A percentile compares a stretch with the other conserved stretches of the same genome.
These are phyloP conservation scores for Hypotaenidia philippensis DNA, from an alignment of 2,797 vertebrate species.

Conservation along the genomic window DNA sequence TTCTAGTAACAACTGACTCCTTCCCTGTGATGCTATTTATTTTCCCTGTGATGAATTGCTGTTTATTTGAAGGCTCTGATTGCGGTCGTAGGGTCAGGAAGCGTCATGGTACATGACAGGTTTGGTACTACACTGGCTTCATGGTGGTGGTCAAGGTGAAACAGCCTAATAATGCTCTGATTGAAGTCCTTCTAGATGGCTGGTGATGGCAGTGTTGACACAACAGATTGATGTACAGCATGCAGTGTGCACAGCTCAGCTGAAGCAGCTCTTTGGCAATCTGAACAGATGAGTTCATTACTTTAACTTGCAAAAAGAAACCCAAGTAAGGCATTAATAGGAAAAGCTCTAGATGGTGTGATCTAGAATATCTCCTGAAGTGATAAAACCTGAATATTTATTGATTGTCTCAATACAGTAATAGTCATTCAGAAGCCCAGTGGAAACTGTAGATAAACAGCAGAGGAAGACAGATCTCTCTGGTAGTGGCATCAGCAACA, in stretches of 20 bases:
- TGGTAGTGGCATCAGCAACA: neutral
- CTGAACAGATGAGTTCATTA: neutral
- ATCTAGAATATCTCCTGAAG: neutral
- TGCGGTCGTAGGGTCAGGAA: neutral
- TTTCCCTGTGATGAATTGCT: neutral
- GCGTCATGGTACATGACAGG: neutral
- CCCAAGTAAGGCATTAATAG: neutral
- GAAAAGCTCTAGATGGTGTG: neutral
- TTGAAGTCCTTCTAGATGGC: neutral
- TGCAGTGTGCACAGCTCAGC: constrained; percentile 12
- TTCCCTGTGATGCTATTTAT: neutral
- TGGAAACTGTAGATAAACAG: neutral
- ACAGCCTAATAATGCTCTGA: neutral
- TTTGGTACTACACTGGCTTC: neutral
- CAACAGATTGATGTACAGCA: neutral
- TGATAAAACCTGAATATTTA: neutral
- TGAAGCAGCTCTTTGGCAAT: constrained; percentile 26
- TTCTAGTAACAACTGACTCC: neutral
- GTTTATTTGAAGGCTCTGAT: constrained; percentile 16
- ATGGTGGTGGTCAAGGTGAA: neutral
- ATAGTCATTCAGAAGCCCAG: neutral
- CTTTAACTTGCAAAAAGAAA: neutral
- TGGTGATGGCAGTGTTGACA: neutral
- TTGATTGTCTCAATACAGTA: neutral
- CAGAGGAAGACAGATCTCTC: neutral